Evolutionary conservation across 2,888 invertebrate species (phyloP), one percentile per base, ranked within the genome.

Genomic region (Caenorhabditis plicata): DNA sequence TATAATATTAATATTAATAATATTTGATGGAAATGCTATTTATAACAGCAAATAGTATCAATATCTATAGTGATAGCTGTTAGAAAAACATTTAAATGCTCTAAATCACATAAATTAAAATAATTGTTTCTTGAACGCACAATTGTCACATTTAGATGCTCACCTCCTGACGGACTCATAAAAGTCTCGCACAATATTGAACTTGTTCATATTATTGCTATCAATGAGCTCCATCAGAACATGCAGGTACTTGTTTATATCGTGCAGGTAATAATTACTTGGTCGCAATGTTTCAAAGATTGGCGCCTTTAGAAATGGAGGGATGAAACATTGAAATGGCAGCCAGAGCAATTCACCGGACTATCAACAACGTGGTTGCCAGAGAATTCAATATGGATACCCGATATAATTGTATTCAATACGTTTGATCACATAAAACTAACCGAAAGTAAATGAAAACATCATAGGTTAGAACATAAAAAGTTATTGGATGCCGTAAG

Each of bases 391-490:
- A 89, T 91, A 19, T 91, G 91, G 91, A 87, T 88, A 71, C 91
- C 91, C 0, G 91, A 91, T 81, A 88, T 90, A 46, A 89, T 91
- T 73, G 86, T 91, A 5, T 91, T 91, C 81, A 91, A 91, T 84
- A 91, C 90, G 91, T 91, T 82, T 86, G 88, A 55, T 15, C 11
- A 15, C 27, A n/a, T 17, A 15, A 42, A 32, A 26, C n/a, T n/a
- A n/a, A n/a, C n/a, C n/a, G n/a, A n/a, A n/a, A n/a, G n/a, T n/a
- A n/a, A n/a, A n/a, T n/a, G n/a, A n/a, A n/a, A 35, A 15, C 36
- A 35, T 22, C 23, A 23, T 48, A 75, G 75, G 51, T 49, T 75
- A 17, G 68, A 71, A 17, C 65, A 73, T 32, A 58, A 68, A 29
- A 68, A 67, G 40, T 54, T 74, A n/a, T 57, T 75, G 7, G 49